Evolutionary conservation across 2,888 invertebrate species (phyloP), one percentile per base, ranked within the genome.

Genomic region (Callinectes sapidus): DNA sequence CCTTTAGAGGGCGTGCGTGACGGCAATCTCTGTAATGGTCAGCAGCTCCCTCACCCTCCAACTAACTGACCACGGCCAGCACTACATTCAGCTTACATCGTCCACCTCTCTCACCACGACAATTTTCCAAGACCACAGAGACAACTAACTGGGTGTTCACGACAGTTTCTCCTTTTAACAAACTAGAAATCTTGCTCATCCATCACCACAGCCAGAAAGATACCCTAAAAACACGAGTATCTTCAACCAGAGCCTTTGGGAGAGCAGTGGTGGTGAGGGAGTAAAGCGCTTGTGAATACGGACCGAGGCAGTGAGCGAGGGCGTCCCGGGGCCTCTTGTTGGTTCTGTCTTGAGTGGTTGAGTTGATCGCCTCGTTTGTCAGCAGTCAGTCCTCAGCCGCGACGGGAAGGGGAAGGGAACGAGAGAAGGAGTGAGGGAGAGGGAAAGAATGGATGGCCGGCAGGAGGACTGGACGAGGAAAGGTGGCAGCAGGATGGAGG

Each of bases 361-460:
- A n/a, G 81, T 35, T 16, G 32, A 35, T 81, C 81, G 35, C 35
- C 81, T 81, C 81, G 81, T 81, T 81, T 81, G 81, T 81, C 28
- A 81, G 81, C 81, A 35, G 35, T 35, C 81, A 35, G 35, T 35
- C 35, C 35, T 81, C 81, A 81, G 81, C 35, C n/a, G 2, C 32
- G 81, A 16, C 81, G 81, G 14, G 81, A 32, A 81, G 81, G 81
- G 81, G 81, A 81, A 77, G 71, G 71, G 28, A 71, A 71, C n/a
- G 71, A 71, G 28, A 3, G 32, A 77, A 35, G 35, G 35, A 81
- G 35, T 81, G 81, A 81, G 81, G 35, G 35, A 16, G 35, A 81
- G 81, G 81, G 35, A 35, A 81, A 81, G 81, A 81, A 81, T 81
- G 81, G 81, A 81, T 71, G 28, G 71, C 28, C 28, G n/a, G 71